Conservation (phyloP, 2,888 invertebrate species). For the Resseliella maxima region DNA sequence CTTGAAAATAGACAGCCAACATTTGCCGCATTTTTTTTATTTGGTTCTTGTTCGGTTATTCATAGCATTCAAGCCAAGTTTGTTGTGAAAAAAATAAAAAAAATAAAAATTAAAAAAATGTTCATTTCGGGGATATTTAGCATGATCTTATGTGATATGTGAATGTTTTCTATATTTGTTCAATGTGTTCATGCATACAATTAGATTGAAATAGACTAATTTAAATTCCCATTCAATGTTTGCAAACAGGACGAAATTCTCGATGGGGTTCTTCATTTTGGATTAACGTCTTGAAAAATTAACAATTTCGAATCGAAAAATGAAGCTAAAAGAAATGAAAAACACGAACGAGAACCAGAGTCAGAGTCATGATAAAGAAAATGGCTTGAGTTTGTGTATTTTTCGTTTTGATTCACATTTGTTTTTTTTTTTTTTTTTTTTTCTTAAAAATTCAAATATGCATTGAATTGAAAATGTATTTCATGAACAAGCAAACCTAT, state of each 20-base stretch:
- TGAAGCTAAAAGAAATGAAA: background rate
- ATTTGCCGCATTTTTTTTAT: too few relatives aligned
- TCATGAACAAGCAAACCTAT: slow-evolving; percentile 23
- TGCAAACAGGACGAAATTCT: background rate
- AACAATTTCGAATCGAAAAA: background rate
- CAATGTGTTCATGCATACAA: too few relatives aligned
- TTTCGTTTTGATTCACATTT: background rate
- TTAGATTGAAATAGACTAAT: background rate
- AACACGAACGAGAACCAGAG: background rate
- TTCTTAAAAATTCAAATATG: background rate
- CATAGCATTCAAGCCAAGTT: too few relatives aligned
- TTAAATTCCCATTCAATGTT: slow-evolving; percentile 6
- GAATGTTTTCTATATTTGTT: too few relatives aligned
- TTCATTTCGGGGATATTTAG: too few relatives aligned
- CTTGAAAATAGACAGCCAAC: too few relatives aligned
- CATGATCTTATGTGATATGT: too few relatives aligned
- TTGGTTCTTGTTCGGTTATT: too few relatives aligned
- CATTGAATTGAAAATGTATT: background rate
- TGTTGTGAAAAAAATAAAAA: background rate
- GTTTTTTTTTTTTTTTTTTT: background rate
- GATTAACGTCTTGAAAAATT: background rate
- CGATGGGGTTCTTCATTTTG: slow-evolving; percentile 3
- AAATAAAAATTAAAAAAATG: too few relatives aligned
- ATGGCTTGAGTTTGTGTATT: background rate
- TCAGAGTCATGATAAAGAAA: background rate